These are phyloP conservation scores for Dexiosoma caninum DNA, from an alignment of 2,888 invertebrate species.

Conservation along the genomic window DNA sequence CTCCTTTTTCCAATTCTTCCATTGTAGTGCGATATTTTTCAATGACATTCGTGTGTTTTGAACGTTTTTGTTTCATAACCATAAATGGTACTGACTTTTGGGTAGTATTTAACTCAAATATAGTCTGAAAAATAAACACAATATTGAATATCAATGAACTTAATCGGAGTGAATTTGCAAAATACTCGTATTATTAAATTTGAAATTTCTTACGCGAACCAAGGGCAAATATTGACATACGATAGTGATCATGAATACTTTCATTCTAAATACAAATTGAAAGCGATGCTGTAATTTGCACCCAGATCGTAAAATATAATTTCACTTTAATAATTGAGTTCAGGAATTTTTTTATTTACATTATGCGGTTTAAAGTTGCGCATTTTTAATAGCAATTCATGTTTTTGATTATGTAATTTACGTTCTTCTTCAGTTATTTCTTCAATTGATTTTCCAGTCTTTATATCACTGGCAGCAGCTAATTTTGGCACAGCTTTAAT, in stretches of 20 bases:
- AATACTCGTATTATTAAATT: too few species aligned
- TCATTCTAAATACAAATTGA: too few species aligned
- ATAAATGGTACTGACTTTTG: conserved; percentile 86
- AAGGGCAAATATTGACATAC: too few species aligned
- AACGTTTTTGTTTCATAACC: conserved; percentile 93
- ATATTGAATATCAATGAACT: background rate
- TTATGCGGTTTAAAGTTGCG: conserved; percentile 74
- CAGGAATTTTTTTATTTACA: conserved; percentile 67
- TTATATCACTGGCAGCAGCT: conserved; percentile 70
- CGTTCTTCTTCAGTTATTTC: conserved; percentile 70
- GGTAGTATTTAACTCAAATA: conserved; percentile 93
- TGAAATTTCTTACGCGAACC: too few species aligned
- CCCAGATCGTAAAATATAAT: too few species aligned
- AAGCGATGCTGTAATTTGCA: too few species aligned
- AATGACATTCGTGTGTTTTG: conserved; percentile 82
- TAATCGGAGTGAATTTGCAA: too few species aligned
- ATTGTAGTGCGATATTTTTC: conserved; percentile 77
- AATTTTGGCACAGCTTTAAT: conserved; percentile 76
- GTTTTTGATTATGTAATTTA: conserved; percentile 72
- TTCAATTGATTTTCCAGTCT: conserved; percentile 80
- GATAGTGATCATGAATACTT: too few species aligned
- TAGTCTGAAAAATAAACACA: conserved; percentile 79
- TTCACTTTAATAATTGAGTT: too few species aligned
- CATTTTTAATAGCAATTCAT: conserved; percentile 75
- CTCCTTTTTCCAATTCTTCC: conserved; percentile 71